Percentiles rank a stretch among this genome's conserved stretches.
These are phyloP conservation scores for Drosophila navojoa DNA, from an alignment of 1,140 invertebrate genomes.

Conservation along the genomic window DNA sequence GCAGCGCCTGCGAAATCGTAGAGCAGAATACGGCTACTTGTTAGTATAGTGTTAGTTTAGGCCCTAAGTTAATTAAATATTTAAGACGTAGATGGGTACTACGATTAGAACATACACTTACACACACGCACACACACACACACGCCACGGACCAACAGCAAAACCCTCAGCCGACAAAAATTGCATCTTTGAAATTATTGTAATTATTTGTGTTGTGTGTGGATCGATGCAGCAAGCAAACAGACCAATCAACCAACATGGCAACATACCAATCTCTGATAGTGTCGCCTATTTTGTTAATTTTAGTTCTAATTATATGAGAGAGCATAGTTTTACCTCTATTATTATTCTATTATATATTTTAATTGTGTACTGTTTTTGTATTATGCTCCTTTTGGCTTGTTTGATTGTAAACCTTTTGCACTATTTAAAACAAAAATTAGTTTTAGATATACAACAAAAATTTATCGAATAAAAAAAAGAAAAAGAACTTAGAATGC, in stretches of 20 bases:
- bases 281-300: constrained; percentile 63
- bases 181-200: constrained; percentile 37
- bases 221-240: constrained; percentile 19
- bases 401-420: constrained; percentile 38
- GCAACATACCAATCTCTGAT: constrained; percentile 28
- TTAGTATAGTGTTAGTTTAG: constrained; percentile 74
- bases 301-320: constrained; percentile 45
- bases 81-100: constrained; percentile 60
- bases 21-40: constrained; percentile 55
- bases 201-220: constrained; percentile 47
- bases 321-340: constrained; percentile 21
- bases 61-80: constrained; percentile 79
- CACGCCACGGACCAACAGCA: constrained; percentile 22
- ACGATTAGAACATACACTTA: constrained; percentile 47
- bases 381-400: constrained; percentile 48
- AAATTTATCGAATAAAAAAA: constrained; percentile 66
- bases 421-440: constrained; percentile 57
- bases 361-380: constrained; percentile 44
- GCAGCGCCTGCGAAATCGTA: constrained; percentile 62
- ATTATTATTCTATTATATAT: constrained; percentile 57
- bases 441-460: constrained; percentile 35
- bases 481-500: constrained; percentile 30
- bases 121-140: constrained; percentile 51
- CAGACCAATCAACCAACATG: constrained; percentile 53
- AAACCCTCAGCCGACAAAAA: constrained; percentile 25